Evolutionary conservation across 2,888 invertebrate genomes (phyloP), one percentile per base, ranked within the genome.

Genomic region (Danaus chrysippus): DNA sequence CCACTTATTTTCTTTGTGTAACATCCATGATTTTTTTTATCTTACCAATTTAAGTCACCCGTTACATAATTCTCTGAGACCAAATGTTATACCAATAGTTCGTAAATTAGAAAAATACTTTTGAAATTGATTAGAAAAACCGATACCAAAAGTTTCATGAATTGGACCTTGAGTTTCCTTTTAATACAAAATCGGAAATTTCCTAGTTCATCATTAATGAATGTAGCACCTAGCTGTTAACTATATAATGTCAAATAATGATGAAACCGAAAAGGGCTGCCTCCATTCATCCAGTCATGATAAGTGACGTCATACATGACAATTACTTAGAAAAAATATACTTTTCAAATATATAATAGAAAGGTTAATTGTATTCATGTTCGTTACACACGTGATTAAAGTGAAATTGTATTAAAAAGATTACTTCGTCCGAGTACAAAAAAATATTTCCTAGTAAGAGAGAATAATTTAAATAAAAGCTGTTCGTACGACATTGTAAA

Each of bases 251-350:
- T 6, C 8, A 15, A 10, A 49, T 11, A 8, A 59, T 42, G 54
- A 42, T 43, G 49, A 46, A 55, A 60, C 15, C 56, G n/a, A 56
- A 46, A 53, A 17, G 12, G 46, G 23, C 34, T 46, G 12, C 19
- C 42, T 19, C n/a, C 23, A 42, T 62, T 63, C 53, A 42, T 49
- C 63, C 34, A 64, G 67, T 67, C 65, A 67, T 23, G 58, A 17
- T 10, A 10, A 3, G 59, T 68, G 67, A 68, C 67, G 53, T 67
- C 67, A 67, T 43, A 34, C 13, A 13, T 64, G 63, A 67, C 62
- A 59, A 52, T n/a, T 64, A 58, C 62, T 55, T 19, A 54, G 58
- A 58, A 58, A 52, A 34, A 43, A 53, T 34, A 17, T 34, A 42
- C 58, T 49, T 49, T 42, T 52, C 23, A 54, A 11, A 11, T 52